A percentile compares a stretch with the other conserved stretches of the same genome.
Evolutionary conservation across 1,140 invertebrate species (phyloP).

Genomic region (Leptinotarsa texana): DNA sequence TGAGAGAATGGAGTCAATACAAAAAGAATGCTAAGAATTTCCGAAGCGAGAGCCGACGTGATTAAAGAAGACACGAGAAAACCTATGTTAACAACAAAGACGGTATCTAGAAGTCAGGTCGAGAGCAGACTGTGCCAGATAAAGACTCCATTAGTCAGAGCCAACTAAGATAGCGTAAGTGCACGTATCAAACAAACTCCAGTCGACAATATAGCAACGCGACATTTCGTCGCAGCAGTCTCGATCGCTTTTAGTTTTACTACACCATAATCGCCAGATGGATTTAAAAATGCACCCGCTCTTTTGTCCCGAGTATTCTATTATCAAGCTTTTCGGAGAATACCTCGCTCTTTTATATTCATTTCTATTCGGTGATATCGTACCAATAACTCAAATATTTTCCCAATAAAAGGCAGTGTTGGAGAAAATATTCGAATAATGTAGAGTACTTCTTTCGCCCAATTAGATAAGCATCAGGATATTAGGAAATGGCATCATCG

Average conservation of each 20-base stretch:
- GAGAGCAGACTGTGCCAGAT: conserved; percentile 35
- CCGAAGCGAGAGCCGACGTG: conserved; percentile 22
- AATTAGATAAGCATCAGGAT: too few species aligned
- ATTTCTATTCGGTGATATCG: background rate
- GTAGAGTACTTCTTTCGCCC: too few species aligned
- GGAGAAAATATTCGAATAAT: too few species aligned
- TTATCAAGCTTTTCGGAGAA: conserved; percentile 26
- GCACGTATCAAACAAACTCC: conserved; percentile 49
- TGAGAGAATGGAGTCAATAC: background rate
- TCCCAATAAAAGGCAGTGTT: too few species aligned
- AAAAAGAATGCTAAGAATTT: conserved; percentile 30
- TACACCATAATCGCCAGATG: conserved; percentile 39
- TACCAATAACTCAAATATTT: conserved; percentile 5
- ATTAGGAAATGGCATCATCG: too few species aligned
- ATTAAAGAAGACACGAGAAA: conserved; percentile 27
- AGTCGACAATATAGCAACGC: conserved; percentile 46
- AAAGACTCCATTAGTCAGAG: conserved; percentile 53
- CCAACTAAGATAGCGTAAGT: conserved; percentile 51
- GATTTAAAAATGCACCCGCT: conserved; percentile 29
- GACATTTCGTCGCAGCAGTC: conserved; percentile 40
- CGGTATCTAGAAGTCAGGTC: conserved; percentile 36
- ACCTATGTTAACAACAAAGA: conserved; percentile 33
- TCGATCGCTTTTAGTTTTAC: conserved; percentile 43
- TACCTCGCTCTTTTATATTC: conserved; percentile 10
- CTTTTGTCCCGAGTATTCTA: conserved; percentile 18